Percentiles rank a stretch among this genome's conserved stretches.
These are phyloP conservation scores for Lasioglossum calceatum DNA, from an alignment of 2,888 invertebrate species.

Conservation along the genomic window DNA sequence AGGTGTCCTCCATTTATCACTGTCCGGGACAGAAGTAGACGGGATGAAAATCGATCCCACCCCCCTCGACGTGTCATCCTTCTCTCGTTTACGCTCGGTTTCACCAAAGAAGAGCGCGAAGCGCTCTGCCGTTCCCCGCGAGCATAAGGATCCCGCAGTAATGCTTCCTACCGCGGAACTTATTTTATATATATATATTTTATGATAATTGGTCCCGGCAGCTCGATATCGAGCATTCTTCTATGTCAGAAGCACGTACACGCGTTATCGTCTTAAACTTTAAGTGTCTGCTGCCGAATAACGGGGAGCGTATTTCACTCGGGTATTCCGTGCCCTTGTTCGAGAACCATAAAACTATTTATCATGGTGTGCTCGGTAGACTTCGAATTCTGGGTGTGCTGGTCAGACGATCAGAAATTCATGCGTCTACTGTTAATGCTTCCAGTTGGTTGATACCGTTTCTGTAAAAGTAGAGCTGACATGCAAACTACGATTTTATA, in stretches of 20 bases:
- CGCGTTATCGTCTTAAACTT: slow-evolving; percentile 36
- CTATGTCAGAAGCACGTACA: slow-evolving; percentile 48
- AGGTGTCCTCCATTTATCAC: slow-evolving; percentile 82
- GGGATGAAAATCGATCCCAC: slow-evolving; percentile 81
- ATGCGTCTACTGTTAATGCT: background rate
- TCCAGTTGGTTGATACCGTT: too few species aligned
- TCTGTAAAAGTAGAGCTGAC: too few species aligned
- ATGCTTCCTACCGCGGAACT: slow-evolving; percentile 34
- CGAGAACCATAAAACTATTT: slow-evolving; percentile 1
- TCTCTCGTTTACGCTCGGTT: slow-evolving; percentile 66
- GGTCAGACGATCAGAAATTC: slow-evolving; percentile 1
- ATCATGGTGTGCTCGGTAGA: slow-evolving; percentile 3
- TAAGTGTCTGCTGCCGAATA: slow-evolving; percentile 28
- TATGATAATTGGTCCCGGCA: slow-evolving; percentile 70
- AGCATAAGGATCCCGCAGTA: slow-evolving; percentile 28
- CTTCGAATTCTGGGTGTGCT: background rate
- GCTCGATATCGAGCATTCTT: slow-evolving; percentile 57
- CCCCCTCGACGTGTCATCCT: slow-evolving; percentile 73
- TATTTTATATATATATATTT: slow-evolving; percentile 69
- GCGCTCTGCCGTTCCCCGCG: slow-evolving; percentile 36
- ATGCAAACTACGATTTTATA: background rate
- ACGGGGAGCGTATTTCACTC: slow-evolving; percentile 2
- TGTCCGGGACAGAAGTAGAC: slow-evolving; percentile 82
- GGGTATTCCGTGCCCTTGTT: slow-evolving; percentile 4
- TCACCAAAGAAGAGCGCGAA: slow-evolving; percentile 44